Evolutionary conservation across 2,888 invertebrate species (phyloP).

Genomic region (Drosophila acutilabella): DNA sequence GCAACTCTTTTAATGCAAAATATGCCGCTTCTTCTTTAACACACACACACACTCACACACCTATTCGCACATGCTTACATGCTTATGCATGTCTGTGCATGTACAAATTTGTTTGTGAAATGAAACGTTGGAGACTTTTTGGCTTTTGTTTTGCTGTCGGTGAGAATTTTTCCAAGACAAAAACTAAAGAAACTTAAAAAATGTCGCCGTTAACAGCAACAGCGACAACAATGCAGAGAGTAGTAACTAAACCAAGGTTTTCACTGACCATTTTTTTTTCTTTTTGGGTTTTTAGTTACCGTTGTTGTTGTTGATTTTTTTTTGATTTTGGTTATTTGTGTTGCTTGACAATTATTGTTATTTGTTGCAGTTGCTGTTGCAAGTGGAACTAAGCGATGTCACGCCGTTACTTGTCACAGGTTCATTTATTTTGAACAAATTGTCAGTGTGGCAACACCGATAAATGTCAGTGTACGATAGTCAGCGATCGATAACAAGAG

Average conservation of each 20-base stretch:
- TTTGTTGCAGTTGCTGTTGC: slow-evolving; percentile 15
- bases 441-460: no score
- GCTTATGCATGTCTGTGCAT: slow-evolving; percentile 18
- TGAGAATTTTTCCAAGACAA: slow-evolving; percentile 65
- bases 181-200: slow-evolving; percentile 28
- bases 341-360: slow-evolving; percentile 32
- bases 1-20: slow-evolving; percentile 66
- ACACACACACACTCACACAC: neutral
- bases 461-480: no score
- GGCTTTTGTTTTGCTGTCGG: slow-evolving; percentile 43
- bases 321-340: slow-evolving; percentile 4
- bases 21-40: slow-evolving; percentile 10
- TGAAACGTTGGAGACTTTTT: slow-evolving; percentile 51
- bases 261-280: slow-evolving; percentile 41
- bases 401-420: no score
- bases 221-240: slow-evolving; percentile 51
- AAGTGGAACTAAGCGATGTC: neutral
- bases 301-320: slow-evolving; percentile 2
- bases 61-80: slow-evolving; percentile 12
- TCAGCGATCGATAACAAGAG: no score
- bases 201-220: slow-evolving; percentile 47
- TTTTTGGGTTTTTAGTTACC: slow-evolving; percentile 11
- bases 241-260: slow-evolving; percentile 62
- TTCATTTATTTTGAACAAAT: no score
- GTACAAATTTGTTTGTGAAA: slow-evolving; percentile 73